These are phyloP conservation scores for Stratiomys singularior DNA, from an alignment of 2,888 invertebrate species.

Conservation along the genomic window DNA sequence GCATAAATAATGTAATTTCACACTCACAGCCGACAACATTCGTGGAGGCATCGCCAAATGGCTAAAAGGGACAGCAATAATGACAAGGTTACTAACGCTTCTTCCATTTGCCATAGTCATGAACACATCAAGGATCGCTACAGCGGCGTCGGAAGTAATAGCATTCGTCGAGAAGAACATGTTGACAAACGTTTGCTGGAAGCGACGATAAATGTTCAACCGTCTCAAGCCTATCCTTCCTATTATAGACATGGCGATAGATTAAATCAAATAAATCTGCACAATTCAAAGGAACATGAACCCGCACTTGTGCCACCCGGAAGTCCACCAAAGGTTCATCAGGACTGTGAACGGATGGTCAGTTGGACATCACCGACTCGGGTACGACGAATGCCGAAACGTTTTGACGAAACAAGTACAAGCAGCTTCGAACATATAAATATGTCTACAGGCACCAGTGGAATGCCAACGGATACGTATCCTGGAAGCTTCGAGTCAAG, in stretches of 20 bases:
- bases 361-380: slow-evolving; percentile 37
- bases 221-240: slow-evolving; percentile 30
- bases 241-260: not conserved
- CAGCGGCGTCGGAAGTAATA: slow-evolving; percentile 34
- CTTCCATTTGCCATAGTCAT: slow-evolving; percentile 41
- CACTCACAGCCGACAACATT: slow-evolving; percentile 48
- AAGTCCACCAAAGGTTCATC: not conserved
- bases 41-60: slow-evolving; percentile 51
- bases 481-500: slow-evolving; percentile 19
- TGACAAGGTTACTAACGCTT: slow-evolving; percentile 13
- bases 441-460: slow-evolving; percentile 52
- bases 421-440: slow-evolving; percentile 58
- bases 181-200: slow-evolving; percentile 49
- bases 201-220: not conserved
- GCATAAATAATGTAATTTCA: slow-evolving; percentile 38
- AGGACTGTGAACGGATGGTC: slow-evolving; percentile 24
- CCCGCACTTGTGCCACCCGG: not conserved
- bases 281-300: not conserved
- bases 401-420: slow-evolving; percentile 55
- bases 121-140: slow-evolving; percentile 43
- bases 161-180: slow-evolving; percentile 28
- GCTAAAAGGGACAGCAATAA: slow-evolving; percentile 48
- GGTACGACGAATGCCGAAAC: slow-evolving; percentile 42
- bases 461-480: slow-evolving; percentile 51
- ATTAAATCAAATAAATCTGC: slow-evolving; percentile 17